phyloP scores from a whole-genome alignment of 1,140 invertebrate genomes.

The Tetramorium alpestre region DNA sequence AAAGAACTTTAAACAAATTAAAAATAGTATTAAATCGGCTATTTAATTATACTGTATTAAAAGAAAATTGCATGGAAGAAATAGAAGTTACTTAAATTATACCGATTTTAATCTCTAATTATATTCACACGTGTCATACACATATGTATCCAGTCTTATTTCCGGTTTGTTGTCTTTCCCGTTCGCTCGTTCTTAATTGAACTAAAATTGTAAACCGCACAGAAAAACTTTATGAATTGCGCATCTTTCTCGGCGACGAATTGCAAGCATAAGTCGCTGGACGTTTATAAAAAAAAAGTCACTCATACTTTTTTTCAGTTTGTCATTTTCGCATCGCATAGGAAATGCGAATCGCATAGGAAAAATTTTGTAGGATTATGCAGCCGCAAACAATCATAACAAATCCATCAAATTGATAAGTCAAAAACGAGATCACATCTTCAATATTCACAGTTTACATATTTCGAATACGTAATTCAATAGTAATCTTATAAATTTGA shows the following conservation, averaged over 20 bases:
- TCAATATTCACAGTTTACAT: background rate
- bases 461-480: background rate
- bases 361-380: background rate
- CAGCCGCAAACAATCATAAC: background rate
- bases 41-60: background rate
- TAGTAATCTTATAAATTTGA: conserved; percentile 2
- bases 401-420: background rate
- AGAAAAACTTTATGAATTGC: background rate
- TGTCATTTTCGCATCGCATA: background rate
- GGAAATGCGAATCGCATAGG: too few relatives aligned
- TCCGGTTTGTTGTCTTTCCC: background rate
- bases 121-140: background rate
- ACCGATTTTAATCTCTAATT: conserved; percentile 3
- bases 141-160: conserved; percentile 14
- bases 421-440: background rate
- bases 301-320: background rate
- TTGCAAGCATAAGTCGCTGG: background rate
- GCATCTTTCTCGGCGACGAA: conserved; percentile 5
- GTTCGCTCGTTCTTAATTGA: conserved; percentile 27
- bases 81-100: conserved; percentile 8
- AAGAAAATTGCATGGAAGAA: background rate
- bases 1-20: background rate
- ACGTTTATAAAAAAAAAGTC: conserved; percentile 6
- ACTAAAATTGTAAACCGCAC: conserved; percentile 13
- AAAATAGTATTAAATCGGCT: background rate